Evolutionary conservation across 2,888 invertebrate genomes (phyloP), one percentile per base, ranked within the genome.

Genomic region (Trypoxylon attenuatum): DNA sequence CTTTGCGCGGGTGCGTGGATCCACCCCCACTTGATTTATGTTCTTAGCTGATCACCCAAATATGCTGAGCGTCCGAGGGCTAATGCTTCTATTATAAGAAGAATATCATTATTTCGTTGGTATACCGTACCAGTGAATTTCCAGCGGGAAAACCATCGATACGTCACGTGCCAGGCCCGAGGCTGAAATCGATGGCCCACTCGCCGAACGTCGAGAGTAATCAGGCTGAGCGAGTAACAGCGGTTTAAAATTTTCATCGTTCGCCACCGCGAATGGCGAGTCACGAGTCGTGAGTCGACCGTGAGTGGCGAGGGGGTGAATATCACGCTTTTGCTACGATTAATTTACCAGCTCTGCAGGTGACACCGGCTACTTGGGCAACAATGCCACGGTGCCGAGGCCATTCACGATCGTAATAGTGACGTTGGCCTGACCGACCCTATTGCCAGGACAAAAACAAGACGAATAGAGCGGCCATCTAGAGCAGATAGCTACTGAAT

Each of bases 391-490:
- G 56, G 61, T 67, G 52, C 73, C 27, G 51, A 65, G 69, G 63
- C 65, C 73, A 68, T 69, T 64, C 67, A 61, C 61, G 64, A 77
- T 76, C 73, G 80, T 80, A 75, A 79, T 72, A 70, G 69, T 60
- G 69, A 65, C 55, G 64, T 47, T 63, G 55, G 65, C 49, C 65
- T 55, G 73, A 56, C 60, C 69, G 57, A 50, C 43, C 56, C 73
- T 63, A 68, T 68, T 70, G 59, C 53, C 64, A 56, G 67, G 67
- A 82, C 78, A 82, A 82, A 82, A 82, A 82, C 80, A 79, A 82
- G 82, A 82, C 81, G 80, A 77, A 82, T 82, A 77, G 81, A 79
- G 76, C 68, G 70, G 74, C 82, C 73, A 82, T 82, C 82, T 81
- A 73, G 73, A 78, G 71, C 81, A 80, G 82, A 82, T 82, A 79